Evolutionary conservation across 2,797 vertebrate species (phyloP), one percentile per base, ranked within the genome.

Genomic region (Propithecus deckenii): DNA sequence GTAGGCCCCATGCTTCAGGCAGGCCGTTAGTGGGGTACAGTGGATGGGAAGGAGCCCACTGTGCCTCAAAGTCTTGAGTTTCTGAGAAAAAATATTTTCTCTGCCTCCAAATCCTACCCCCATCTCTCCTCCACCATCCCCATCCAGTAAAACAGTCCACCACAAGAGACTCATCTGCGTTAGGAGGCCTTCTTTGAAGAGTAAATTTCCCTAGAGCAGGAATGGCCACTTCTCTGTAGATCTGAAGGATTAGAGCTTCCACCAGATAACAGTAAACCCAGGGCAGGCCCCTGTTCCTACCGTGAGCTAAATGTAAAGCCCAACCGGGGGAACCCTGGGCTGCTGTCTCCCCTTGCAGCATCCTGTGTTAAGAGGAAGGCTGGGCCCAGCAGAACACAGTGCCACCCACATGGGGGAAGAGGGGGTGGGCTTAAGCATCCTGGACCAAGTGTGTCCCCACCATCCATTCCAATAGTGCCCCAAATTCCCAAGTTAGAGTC

Each of bases 41-140:
- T 32, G 38, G 10, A 43, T 3, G 76, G 30, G 7, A 74, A 88
- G 38, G 38, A 41, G 30, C 7, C 75, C 35, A 35, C 2, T 0
- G 10, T 35, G 1, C 52, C 30, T 50, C 17, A 4, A 48, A 75
- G 43, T 67, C 74, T 35, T 28, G 14, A 52, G n/a, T 2, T 83
- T 83, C 32, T 48, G 41, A 81, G 38, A 92, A 85, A 38, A 78
- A 81, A 92, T 4, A 12, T 9, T 80, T 76, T 67, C 48, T 72
- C 22, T 59, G 46, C 43, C 55, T 63, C 46, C 32, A 65, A 84
- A 71, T 71, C 57, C 41, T 15, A 30, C 7, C 12, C 30, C 41
- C 35, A 20, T 1, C 20, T 84, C 48, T 84, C 72, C 38, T 69
- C 48, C 25, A 11, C 32, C 32, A 20, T 35, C 32, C 43, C 38